These are phyloP conservation scores for Bedellia somnulentella DNA, from an alignment of 2,888 invertebrate species.

Conservation along the genomic window DNA sequence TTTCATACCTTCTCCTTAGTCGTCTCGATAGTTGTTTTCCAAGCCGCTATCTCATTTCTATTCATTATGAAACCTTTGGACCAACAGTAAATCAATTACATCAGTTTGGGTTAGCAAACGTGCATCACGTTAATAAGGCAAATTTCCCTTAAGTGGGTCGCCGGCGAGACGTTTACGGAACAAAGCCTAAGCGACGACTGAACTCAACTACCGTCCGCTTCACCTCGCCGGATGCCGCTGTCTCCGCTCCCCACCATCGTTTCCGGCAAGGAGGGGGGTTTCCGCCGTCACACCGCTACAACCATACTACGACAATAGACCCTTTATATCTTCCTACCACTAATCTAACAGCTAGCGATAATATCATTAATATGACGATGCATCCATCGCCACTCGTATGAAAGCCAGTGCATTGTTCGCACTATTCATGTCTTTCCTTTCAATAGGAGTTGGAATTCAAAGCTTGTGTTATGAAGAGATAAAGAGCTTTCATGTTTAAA, in stretches of 20 bases:
- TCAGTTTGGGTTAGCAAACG: too few species aligned
- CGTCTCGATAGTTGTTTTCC: too few species aligned
- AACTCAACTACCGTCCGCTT: slow-evolving; percentile 19
- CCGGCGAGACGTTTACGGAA: slow-evolving; percentile 19
- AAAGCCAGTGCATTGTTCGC: too few species aligned
- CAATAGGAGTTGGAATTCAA: too few species aligned
- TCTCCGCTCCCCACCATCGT: slow-evolving; percentile 50
- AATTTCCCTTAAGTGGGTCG: slow-evolving; percentile 19
- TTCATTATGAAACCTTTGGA: too few species aligned
- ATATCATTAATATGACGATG: slow-evolving; percentile 28
- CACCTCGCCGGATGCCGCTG: slow-evolving; percentile 46
- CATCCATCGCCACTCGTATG: neutral
- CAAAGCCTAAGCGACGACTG: slow-evolving; percentile 18
- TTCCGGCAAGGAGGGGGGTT: slow-evolving; percentile 22
- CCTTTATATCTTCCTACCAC: slow-evolving; percentile 45
- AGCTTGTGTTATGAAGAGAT: too few species aligned
- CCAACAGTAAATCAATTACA: too few species aligned
- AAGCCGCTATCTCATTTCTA: too few species aligned
- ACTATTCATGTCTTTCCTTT: too few species aligned
- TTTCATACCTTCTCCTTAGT: too few species aligned
- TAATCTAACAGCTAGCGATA: slow-evolving; percentile 36
- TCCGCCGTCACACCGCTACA: slow-evolving; percentile 17
- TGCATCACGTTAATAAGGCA: slow-evolving; percentile 14
- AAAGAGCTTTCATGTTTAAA: too few species aligned
- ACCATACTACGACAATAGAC: slow-evolving; percentile 38